Evolutionary conservation across 2,113 vertebrate species (phyloP).

Genomic region (Chionomys nivalis): DNA sequence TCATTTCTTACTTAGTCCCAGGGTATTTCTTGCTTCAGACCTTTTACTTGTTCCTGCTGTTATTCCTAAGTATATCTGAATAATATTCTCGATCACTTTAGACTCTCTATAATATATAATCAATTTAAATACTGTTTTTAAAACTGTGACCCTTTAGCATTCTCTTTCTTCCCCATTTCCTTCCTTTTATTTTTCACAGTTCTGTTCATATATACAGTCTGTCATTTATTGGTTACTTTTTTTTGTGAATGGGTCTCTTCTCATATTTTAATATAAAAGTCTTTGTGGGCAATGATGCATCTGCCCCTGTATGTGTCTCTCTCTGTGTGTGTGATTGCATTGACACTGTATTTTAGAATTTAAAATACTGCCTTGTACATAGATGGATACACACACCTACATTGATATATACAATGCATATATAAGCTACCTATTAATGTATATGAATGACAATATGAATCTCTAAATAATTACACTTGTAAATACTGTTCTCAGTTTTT

Average conservation of each 20-base stretch:
- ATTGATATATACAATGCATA: background rate
- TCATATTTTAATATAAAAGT: constrained; percentile 13
- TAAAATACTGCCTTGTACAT: background rate
- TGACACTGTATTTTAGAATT: background rate
- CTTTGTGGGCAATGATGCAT: background rate
- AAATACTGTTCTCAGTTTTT: background rate
- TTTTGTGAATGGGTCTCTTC: background rate
- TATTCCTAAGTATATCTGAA: background rate
- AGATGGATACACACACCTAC: background rate
- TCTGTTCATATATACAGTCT: too few relatives aligned
- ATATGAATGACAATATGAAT: background rate
- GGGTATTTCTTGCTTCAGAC: background rate
- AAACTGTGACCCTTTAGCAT: background rate
- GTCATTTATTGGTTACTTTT: background rate
- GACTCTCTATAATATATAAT: background rate
- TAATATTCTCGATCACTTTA: background rate
- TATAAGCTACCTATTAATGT: background rate
- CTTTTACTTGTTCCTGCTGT: background rate
- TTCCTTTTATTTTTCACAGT: too few relatives aligned
- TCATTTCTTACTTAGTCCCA: background rate
- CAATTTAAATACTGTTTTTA: background rate
- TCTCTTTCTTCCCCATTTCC: background rate
- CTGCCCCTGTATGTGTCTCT: background rate
- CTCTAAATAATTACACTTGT: background rate
- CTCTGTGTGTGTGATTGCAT: background rate